phyloP scores from a whole-genome alignment of 2,113 vertebrate species.

The Poecilia latipinna region DNA sequence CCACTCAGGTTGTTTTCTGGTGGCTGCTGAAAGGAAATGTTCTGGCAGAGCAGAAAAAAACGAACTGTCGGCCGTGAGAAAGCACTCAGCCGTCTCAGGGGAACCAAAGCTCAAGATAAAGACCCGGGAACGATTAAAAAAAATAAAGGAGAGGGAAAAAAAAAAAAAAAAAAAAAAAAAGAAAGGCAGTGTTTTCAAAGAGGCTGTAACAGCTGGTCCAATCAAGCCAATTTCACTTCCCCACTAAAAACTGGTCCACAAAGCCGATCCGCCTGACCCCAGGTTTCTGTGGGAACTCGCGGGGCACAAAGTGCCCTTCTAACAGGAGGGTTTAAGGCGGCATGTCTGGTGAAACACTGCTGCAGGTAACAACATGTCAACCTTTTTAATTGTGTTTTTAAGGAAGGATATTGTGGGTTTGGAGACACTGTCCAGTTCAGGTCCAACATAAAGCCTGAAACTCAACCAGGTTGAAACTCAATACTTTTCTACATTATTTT shows the following conservation, averaged over 20 bases:
- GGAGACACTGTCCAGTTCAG: slow-evolving; percentile 12
- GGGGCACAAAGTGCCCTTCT: slow-evolving; percentile 80
- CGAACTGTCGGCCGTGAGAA: slow-evolving; percentile 75
- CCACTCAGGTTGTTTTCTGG: not conserved
- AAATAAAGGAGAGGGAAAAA: slow-evolving; percentile 59
- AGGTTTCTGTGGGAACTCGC: slow-evolving; percentile 77
- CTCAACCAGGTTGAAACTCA: not conserved
- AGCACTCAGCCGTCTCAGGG: slow-evolving; percentile 66
- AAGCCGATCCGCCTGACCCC: slow-evolving; percentile 69
- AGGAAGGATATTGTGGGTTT: not conserved
- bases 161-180: slow-evolving; percentile 16
- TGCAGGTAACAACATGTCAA: slow-evolving; percentile 63
- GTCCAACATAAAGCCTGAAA: not conserved
- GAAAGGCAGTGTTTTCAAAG: slow-evolving; percentile 77
- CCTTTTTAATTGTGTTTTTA: slow-evolving; percentile 48
- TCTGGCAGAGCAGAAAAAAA: slow-evolving; percentile 24
- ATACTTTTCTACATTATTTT: not conserved
- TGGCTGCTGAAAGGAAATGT: not conserved
- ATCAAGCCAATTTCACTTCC: slow-evolving; percentile 80
- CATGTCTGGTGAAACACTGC: slow-evolving; percentile 48
- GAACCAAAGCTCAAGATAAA: slow-evolving; percentile 76
- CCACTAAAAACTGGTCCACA: slow-evolving; percentile 74
- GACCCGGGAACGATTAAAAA: slow-evolving; percentile 78
- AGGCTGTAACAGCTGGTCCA: slow-evolving; percentile 80
- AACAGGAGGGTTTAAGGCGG: slow-evolving; percentile 66